Conservation (phyloP, 2,797 vertebrate species). For the Myripristis jacobus region DNA sequence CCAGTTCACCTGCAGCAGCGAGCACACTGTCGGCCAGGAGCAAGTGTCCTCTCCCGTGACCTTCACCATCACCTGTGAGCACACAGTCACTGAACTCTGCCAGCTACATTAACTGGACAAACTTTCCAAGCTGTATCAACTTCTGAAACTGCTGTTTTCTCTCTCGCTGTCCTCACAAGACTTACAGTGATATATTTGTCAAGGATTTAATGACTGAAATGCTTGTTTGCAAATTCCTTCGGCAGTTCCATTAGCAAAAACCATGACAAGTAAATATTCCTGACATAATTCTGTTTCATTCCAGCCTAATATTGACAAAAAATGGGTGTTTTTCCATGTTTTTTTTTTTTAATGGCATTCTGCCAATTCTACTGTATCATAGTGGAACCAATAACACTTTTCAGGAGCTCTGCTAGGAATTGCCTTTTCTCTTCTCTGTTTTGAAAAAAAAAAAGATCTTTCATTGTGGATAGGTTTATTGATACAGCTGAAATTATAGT, state of each 20-base stretch:
- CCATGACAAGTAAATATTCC: slow-evolving; percentile 17
- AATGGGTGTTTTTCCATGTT: neutral
- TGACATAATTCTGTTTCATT: neutral
- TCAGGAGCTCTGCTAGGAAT: too few relatives aligned
- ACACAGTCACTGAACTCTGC: slow-evolving; percentile 9
- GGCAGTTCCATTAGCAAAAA: slow-evolving; percentile 10
- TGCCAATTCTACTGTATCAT: neutral
- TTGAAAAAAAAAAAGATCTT: too few relatives aligned
- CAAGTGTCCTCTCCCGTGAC: slow-evolving; percentile 81
- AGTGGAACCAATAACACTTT: too few relatives aligned
- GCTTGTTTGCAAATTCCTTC: neutral
- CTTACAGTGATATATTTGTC: slow-evolving; percentile 5
- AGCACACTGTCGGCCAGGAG: slow-evolving; percentile 64
- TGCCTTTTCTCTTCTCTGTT: too few relatives aligned
- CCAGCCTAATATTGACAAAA: too few relatives aligned
- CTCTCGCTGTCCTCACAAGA: neutral
- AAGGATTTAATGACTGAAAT: neutral
- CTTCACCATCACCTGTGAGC: slow-evolving; percentile 95
- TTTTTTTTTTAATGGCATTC: neutral
- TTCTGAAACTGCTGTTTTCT: neutral
- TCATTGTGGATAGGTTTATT: too few relatives aligned
- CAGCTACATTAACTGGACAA: neutral
- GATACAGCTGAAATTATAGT: too few relatives aligned
- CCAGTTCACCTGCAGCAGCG: slow-evolving; percentile 87
- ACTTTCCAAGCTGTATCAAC: slow-evolving; percentile 6